These are phyloP conservation scores for Amphibalanus amphitrite DNA, from an alignment of 1,140 invertebrate species.

Conservation along the genomic window DNA sequence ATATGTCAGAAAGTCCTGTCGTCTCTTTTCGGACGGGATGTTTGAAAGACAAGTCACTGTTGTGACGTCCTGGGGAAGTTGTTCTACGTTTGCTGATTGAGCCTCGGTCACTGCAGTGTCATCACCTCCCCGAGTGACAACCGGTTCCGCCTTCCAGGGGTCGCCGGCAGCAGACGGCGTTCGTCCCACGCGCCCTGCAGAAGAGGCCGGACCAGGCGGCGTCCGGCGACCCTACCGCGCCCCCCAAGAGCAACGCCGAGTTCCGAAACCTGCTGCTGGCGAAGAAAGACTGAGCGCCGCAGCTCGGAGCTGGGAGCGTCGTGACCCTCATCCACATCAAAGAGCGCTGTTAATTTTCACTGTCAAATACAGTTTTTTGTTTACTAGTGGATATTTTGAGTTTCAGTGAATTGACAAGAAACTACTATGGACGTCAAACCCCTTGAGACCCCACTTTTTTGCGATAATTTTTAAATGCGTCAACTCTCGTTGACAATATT, in stretches of 20 bases:
- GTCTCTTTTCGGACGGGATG: neutral
- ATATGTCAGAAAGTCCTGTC: neutral
- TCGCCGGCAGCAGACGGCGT: neutral
- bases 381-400: neutral
- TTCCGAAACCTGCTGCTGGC: neutral
- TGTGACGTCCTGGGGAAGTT: neutral
- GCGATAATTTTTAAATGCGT: no score
- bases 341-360: neutral
- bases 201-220: neutral
- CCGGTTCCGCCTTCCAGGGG: neutral
- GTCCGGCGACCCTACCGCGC: neutral
- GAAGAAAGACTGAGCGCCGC: neutral
- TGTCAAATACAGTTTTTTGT: neutral
- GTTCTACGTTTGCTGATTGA: no score
- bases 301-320: neutral
- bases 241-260: constrained; percentile 2
- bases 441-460: no score
- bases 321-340: neutral
- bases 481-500: no score
- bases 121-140: neutral
- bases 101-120: neutral
- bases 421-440: no score
- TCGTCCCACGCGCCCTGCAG: neutral
- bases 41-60: neutral
- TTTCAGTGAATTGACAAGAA: no score